Conservation (phyloP, 2,113 vertebrate species). For the Athene noctua region DNA sequence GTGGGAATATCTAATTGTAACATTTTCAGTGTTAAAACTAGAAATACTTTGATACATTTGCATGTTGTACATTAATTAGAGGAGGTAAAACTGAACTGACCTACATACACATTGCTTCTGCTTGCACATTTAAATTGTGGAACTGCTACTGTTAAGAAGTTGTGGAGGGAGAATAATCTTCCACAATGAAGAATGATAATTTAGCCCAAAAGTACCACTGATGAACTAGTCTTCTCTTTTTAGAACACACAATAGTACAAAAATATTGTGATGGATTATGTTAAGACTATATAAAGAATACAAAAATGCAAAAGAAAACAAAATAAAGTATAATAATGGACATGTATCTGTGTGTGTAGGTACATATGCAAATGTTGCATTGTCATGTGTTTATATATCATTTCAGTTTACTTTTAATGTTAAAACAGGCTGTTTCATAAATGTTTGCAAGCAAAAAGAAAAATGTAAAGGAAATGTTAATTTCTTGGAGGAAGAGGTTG, state of each 20-base stretch:
- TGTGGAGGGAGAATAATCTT: neutral
- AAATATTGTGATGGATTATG: slow-evolving; percentile 62
- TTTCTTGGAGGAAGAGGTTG: slow-evolving; percentile 53
- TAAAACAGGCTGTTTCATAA: slow-evolving; percentile 71
- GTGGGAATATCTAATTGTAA: neutral
- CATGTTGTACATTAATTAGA: neutral
- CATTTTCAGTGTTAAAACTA: neutral
- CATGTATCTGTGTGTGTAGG: neutral
- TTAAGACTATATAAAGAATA: slow-evolving; percentile 49
- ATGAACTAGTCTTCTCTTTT: slow-evolving; percentile 71
- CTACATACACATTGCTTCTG: neutral
- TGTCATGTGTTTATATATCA: neutral
- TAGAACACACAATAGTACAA: slow-evolving; percentile 64
- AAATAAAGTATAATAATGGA: slow-evolving; percentile 40
- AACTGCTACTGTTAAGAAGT: neutral
- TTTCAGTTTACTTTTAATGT: slow-evolving; percentile 62
- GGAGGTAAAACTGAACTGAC: neutral
- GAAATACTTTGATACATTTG: neutral
- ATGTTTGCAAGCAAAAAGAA: slow-evolving; percentile 78
- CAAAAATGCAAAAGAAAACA: slow-evolving; percentile 41
- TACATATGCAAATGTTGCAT: neutral
- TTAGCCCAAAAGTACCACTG: slow-evolving; percentile 6
- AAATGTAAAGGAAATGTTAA: slow-evolving; percentile 69
- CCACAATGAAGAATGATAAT: neutral
- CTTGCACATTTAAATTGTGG: neutral